Percentiles rank a stretch among this genome's conserved stretches.
Conservation (phyloP, 2,888 invertebrate genomes). For the Maniola hyperantus region DNA sequence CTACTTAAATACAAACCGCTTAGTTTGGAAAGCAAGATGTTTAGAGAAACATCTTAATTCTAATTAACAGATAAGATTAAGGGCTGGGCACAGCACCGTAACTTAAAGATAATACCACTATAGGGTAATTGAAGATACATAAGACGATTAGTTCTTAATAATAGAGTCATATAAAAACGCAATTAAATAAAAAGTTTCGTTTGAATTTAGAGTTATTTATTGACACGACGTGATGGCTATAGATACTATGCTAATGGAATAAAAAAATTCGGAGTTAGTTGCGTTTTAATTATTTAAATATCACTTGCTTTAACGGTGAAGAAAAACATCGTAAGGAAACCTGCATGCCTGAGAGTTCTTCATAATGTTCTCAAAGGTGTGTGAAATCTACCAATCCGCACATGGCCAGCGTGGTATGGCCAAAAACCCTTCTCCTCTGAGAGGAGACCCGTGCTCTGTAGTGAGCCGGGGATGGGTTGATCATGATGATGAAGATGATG, state of each 20-base stretch:
- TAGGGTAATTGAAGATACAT: background rate
- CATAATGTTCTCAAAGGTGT: too few relatives aligned
- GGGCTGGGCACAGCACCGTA: background rate
- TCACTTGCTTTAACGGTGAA: too few relatives aligned
- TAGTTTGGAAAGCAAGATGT: background rate
- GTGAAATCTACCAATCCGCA: too few relatives aligned
- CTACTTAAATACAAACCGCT: background rate
- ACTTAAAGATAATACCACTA: conserved; percentile 2
- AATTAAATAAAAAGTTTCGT: background rate
- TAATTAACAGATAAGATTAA: conserved; percentile 15
- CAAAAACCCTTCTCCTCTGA: too few relatives aligned
- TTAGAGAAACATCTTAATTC: conserved; percentile 7
- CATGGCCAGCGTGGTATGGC: too few relatives aligned
- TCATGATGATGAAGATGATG: too few relatives aligned
- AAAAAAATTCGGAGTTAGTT: too few relatives aligned
- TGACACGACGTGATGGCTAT: background rate
- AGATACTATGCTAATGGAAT: background rate
- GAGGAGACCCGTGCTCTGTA: too few relatives aligned
- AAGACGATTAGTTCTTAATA: background rate
- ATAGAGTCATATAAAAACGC: background rate
- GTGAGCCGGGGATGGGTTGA: too few relatives aligned
- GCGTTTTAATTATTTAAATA: too few relatives aligned
- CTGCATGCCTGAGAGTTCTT: too few relatives aligned
- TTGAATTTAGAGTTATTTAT: background rate
- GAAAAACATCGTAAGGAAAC: too few relatives aligned